A percentile compares a stretch with the other conserved stretches of the same genome.
Conservation (phyloP, 2,888 invertebrate species). For the Alloscopus bannaensis region DNA sequence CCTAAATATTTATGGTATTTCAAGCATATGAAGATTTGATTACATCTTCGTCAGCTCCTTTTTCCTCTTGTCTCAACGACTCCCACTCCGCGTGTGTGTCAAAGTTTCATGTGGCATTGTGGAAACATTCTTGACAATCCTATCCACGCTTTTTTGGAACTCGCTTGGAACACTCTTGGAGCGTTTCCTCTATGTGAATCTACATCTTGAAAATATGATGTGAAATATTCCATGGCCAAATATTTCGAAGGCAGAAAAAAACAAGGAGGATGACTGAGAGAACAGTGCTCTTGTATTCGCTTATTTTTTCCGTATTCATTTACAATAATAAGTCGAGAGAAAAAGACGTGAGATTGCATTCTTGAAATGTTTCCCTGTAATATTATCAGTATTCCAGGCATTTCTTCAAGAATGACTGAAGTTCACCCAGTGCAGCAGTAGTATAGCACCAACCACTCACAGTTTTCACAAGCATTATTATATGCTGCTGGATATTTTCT, state of each 20-base stretch:
- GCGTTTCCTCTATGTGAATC: neutral
- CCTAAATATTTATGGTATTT: constrained; percentile 30
- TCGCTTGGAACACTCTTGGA: no score
- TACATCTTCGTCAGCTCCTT: neutral
- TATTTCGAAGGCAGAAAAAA: neutral
- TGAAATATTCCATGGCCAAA: neutral
- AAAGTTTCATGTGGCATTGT: constrained; percentile 1
- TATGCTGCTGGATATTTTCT: constrained; percentile 3
- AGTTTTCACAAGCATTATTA: neutral
- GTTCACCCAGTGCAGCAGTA: constrained; percentile 13
- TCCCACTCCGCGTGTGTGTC: neutral
- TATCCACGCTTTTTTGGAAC: no score
- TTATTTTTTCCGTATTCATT: constrained; percentile 29
- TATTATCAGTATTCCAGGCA: constrained; percentile 39
- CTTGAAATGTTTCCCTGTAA: constrained; percentile 34
- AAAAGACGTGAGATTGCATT: constrained; percentile 23
- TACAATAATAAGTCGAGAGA: constrained; percentile 18
- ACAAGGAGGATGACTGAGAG: neutral
- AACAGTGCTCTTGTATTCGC: constrained; percentile 10
- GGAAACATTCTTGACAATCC: no score
- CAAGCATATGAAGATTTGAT: constrained; percentile 7
- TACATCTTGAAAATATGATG: neutral
- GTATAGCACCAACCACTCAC: neutral
- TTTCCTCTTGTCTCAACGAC: neutral
- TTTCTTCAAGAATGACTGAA: constrained; percentile 10